Evolutionary conservation across 2,113 vertebrate genomes (phyloP), one percentile per base, ranked within the genome.

Genomic region (Clinocottus analis): DNA sequence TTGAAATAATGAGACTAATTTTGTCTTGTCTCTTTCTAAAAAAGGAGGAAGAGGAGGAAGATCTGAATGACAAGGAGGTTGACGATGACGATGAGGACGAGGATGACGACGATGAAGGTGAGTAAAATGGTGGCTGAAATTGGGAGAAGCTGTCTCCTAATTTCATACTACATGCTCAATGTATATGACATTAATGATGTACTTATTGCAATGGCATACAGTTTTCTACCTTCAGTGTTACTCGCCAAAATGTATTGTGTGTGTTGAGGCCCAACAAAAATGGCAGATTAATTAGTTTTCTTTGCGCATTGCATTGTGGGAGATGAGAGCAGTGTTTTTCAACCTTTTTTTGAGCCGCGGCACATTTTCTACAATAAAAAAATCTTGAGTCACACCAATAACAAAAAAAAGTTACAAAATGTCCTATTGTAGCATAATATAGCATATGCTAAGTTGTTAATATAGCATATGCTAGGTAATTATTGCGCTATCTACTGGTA

Each of bases 31-130:
- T 55, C 51, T 35, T 78, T 68, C 9, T 2, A 8, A 3, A n/a
- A n/a, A 79, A 97, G 96, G 97, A 98, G 89, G 97, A 98, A 29
- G 96, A 96, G 72, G 92, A 91, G 23, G 93, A 91, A 19, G 93
- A 93, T 49, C 37, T 93, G 71, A 97, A 97, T 0, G 96, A 97
- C 7, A 95, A 90, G 2, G 97, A 97, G 67, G 97, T 96, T 11
- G 97, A 97, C 17, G 96, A 97, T 0, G 97, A 97, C 41, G 97
- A 97, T 9, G 97, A 97, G 21, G 39, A 41, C 2, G 39, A 41
- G 14, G 96, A 97, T 0, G 97, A 97, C 41, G 97, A 97, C 9
- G 97, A 97, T 23, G 96, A 97, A 0, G 97, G 93, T 93, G 84
- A 93, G 93, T 77, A 35, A 43, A 11, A 47, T 21, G 13, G 25